Conservation (phyloP, 2,113 vertebrate genomes). For the Emydocephalus ijimae region DNA sequence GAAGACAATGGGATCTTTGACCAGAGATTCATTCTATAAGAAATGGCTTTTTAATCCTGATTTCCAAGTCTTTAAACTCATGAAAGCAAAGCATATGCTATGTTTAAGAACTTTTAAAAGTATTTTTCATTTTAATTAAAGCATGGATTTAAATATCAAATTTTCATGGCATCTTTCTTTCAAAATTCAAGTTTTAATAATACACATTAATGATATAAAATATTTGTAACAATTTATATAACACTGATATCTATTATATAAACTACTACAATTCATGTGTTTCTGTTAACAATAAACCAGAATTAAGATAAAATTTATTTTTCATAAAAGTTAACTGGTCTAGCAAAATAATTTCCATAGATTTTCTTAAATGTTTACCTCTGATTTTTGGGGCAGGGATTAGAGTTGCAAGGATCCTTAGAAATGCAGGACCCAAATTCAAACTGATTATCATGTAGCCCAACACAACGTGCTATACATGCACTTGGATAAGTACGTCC, state of each 20-base stretch:
- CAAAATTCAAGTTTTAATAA: not conserved
- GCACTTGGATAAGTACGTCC: slow-evolving; percentile 94
- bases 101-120: not conserved
- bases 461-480: slow-evolving; percentile 91
- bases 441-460: slow-evolving; percentile 89
- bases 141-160: not conserved
- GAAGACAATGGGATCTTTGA: not conserved
- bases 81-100: not conserved
- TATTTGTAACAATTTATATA: not conserved
- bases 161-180: not conserved
- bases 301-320: not conserved
- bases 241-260: not conserved
- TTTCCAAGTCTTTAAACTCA: not conserved
- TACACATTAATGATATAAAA: not conserved
- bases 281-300: not conserved
- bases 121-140: not conserved
- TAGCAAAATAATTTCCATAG: not conserved
- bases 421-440: slow-evolving; percentile 85
- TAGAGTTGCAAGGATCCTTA: slow-evolving; percentile 82
- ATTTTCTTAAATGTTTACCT: slow-evolving; percentile 72
- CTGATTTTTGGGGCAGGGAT: slow-evolving; percentile 84
- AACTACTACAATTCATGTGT: not conserved
- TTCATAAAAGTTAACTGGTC: not conserved
- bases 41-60: not conserved
- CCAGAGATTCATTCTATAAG: not conserved